Evolutionary conservation across 2,888 invertebrate genomes (phyloP), one percentile per base, ranked within the genome.

Genomic region (Blastobasis adustella): DNA sequence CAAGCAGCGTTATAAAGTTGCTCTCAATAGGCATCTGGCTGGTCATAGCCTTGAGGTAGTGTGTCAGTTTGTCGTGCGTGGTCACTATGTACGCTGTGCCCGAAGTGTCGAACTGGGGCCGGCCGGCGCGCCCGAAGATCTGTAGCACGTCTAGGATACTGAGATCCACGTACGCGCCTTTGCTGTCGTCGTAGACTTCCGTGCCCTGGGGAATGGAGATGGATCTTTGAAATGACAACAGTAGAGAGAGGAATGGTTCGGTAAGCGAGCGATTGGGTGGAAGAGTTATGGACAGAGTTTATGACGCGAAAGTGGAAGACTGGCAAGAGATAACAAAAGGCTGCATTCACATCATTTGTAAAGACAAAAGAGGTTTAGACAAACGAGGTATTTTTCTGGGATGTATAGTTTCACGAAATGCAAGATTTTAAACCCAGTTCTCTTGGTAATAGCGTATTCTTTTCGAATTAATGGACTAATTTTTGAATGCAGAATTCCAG

Each of bases 21-120:
- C 98, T 98, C 81, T 99, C 99, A 57, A 99, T 99, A 0, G 99
- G 99, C 76, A 96, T 96, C 82, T 99, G 98, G 73, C 98, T 96
- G 1, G 98, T 98, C 72, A 99, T 91, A 49, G 98, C 90, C 0
- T 96, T 95, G 52, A 99, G 89, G 73, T 99, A 99, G 72, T 98
- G 97, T 40, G 95, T 92, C 52, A 99, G 89, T 76, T 98, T 98
- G 58, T 95, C 94, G 71, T 98, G 95, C 0, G 94, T 88, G 0
- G 99, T 99, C 47, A 99, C 97, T 53, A 99, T 99, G 42, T 96
- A 95, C 43, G 98, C 99, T 42, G 97, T 94, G 5, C 99, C 98
- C 9, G 95, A 94, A 1, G 91, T 95, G 76, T 99, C 99, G 80
- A 94, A 99, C 82, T 99, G 99, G 0, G 99, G 99, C 2, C 99